phyloP scores from a whole-genome alignment of 1,140 invertebrate genomes.

The Diorhabda sublineata region DNA sequence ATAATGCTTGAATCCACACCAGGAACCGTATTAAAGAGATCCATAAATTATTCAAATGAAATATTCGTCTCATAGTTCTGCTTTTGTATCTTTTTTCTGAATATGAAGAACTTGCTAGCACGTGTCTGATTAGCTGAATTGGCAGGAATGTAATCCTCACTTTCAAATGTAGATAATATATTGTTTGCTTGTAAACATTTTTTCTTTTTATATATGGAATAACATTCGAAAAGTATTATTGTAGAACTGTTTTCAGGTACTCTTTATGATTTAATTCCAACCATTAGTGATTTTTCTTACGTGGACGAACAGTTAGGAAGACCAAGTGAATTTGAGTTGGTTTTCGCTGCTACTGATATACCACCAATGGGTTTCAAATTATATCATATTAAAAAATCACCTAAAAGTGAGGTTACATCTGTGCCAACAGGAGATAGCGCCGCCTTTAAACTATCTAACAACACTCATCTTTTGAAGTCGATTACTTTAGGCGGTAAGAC shows the following conservation, averaged over 20 bases:
- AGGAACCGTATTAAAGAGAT: too few relatives aligned
- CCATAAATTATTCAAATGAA: too few relatives aligned
- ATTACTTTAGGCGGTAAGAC: conserved; percentile 53
- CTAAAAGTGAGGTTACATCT: neutral
- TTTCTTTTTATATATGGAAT: too few relatives aligned
- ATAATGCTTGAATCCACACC: too few relatives aligned
- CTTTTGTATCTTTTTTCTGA: too few relatives aligned
- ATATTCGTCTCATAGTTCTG: too few relatives aligned
- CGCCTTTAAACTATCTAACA: conserved; percentile 52
- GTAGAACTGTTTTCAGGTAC: neutral
- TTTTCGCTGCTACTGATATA: conserved; percentile 60
- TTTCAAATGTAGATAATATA: too few relatives aligned
- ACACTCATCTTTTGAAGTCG: conserved; percentile 51
- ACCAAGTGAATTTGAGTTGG: conserved; percentile 52
- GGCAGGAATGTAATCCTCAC: too few relatives aligned
- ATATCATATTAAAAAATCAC: conserved; percentile 50
- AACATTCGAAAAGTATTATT: too few relatives aligned
- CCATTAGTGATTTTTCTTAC: conserved; percentile 24
- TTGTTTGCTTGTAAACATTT: too few relatives aligned
- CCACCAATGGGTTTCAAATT: conserved; percentile 62
- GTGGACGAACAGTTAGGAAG: conserved; percentile 14
- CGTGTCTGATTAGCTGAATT: too few relatives aligned
- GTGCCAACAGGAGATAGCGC: conserved; percentile 18
- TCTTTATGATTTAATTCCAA: conserved; percentile 25
- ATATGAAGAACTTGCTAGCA: too few relatives aligned